A percentile compares a stretch with the other conserved stretches of the same genome.
phyloP scores from a whole-genome alignment of 64 coral and sea anemone genomes.

The Exaiptasia diaphana region DNA sequence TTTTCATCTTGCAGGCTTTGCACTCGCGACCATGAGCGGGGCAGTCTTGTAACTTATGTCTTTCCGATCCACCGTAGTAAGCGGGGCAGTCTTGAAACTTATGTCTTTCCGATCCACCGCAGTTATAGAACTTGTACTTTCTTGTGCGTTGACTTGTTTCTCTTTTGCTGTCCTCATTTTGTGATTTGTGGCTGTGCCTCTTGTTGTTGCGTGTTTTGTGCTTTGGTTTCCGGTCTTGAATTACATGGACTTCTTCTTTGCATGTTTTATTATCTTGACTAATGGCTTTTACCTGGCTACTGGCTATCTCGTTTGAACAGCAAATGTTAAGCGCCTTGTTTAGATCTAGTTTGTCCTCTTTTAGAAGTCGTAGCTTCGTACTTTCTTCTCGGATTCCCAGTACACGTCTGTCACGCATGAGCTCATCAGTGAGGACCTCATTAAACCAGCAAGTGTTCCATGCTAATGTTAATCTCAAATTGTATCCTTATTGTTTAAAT shows the following conservation, averaged over 20 bases:
- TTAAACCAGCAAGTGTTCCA: no score
- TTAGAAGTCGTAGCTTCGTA: no score
- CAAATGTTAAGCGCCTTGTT: no score
- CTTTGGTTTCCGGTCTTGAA: background rate
- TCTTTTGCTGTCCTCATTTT: background rate
- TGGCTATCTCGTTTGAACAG: constrained; percentile 6
- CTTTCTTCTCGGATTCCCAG: no score
- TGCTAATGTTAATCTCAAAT: no score
- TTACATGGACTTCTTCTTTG: background rate
- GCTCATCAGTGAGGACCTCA: no score
- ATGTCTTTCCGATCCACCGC: background rate
- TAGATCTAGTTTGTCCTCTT: no score
- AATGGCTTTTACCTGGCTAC: background rate
- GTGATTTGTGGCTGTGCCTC: background rate
- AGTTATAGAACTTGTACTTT: background rate
- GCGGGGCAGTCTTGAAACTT: background rate
- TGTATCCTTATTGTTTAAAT: no score
- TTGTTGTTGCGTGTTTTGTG: background rate
- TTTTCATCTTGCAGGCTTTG: background rate
- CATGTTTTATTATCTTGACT: background rate
- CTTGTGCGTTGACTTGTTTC: background rate
- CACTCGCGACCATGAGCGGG: constrained; percentile 5
- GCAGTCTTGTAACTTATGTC: background rate
- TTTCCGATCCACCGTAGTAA: background rate
- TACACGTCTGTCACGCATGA: no score